Base-by-base conservation (phyloP, 2,797 vertebrate genomes). In the Lutra lutra region DNA sequence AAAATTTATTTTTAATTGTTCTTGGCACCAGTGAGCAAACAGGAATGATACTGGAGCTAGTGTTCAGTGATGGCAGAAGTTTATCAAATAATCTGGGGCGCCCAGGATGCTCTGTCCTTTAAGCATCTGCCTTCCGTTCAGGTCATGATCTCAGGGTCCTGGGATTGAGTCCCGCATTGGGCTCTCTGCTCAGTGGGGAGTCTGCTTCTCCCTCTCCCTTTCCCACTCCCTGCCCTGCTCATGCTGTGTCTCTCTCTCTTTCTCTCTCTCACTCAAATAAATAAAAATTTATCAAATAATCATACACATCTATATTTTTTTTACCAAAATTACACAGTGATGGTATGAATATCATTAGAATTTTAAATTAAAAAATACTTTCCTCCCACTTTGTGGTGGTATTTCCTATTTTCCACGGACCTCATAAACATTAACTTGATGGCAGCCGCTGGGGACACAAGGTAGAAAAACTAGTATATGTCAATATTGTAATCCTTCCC, bases 1-100 rank as follows among this genome's bases (percentile, higher is more conserved):
- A 77, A 95, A 94, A 17, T 17, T n/a, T 48, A 11, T 73, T 91
- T 79, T 93, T 58, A 68, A 78, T 70, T 66, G 3, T 60, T 89
- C 29, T 79, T n/a, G 38, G 38, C 25, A 70, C 35, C 25, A 78
- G 12, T 84, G 77, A 87, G 35, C 17, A 89, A 86, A 40, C n/a
- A 43, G 86, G 21, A 54, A 40, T 85, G 64, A 29, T 56, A 35
- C 32, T 77, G 8, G n/a, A 82, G 29, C 12, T 48, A 40, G 11
- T 38, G 20, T 73, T 48, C n/a, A 88, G 4, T 29, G 80, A 84
- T 72, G 27, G 20, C 60, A 46, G n/a, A 84, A 95, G 85, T 54
- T 18, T 77, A 72, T 43, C 66, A 60, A 60, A 82, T 58, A 78
- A 58, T 56, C 43, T 38, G 66, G 66, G 66, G 66, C 8, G 9